phyloP scores from a whole-genome alignment of 1,140 invertebrate genomes.

The Zaprionus gabonicus region DNA sequence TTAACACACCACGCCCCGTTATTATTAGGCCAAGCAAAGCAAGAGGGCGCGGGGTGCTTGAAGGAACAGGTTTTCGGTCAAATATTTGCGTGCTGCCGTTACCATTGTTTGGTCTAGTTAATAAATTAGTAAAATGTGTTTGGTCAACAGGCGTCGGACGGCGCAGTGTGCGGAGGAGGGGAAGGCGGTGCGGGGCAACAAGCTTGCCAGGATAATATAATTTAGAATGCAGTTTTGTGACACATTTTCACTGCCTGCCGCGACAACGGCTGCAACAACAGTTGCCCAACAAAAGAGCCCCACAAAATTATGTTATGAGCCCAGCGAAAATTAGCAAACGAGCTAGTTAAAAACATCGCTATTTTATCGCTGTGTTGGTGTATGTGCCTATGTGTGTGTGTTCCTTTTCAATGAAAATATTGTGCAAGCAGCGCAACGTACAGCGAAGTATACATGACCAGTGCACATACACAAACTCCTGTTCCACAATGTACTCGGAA shows the following conservation, averaged over 20 bases:
- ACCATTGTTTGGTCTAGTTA: conserved; percentile 63
- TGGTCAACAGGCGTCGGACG: conserved; percentile 37
- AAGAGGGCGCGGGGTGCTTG: not conserved
- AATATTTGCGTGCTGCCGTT: conserved; percentile 59
- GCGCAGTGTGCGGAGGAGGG: not conserved
- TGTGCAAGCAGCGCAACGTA: conserved; percentile 30
- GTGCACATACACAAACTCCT: not conserved
- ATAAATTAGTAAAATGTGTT: conserved; percentile 80
- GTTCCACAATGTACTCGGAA: not conserved
- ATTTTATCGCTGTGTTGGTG: conserved; percentile 18
- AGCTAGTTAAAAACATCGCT: conserved; percentile 62
- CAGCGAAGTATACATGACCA: conserved; percentile 11
- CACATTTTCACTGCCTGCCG: conserved; percentile 25
- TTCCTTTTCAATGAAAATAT: conserved; percentile 59
- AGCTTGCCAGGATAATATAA: conserved; percentile 58
- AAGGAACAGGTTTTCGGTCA: conserved; percentile 31
- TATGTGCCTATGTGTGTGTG: conserved; percentile 18
- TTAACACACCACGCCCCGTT: not conserved
- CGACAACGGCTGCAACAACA: conserved; percentile 59
- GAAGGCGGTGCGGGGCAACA: conserved; percentile 23
- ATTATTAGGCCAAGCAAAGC: not conserved
- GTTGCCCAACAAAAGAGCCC: conserved; percentile 19
- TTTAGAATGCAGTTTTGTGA: conserved; percentile 55
- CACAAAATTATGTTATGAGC: conserved; percentile 62
- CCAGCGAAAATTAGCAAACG: conserved; percentile 69